phyloP scores from a whole-genome alignment of 92 coral and sea anemone species.

The Meandrina meandrites region DNA sequence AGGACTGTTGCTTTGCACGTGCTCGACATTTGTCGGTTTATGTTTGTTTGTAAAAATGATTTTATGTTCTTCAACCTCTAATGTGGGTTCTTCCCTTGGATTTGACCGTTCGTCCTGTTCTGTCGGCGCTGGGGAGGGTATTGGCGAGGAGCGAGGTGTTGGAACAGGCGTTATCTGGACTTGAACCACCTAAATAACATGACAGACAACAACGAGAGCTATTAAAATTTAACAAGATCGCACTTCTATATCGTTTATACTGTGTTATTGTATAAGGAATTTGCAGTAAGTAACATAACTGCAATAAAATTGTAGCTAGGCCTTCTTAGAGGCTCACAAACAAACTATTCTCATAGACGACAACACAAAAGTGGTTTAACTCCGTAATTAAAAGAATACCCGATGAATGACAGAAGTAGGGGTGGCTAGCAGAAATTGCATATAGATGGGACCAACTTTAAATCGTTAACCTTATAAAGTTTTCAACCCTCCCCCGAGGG shows the following conservation, averaged over 20 bases:
- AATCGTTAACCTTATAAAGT: too few relatives aligned
- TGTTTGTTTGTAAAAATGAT: not conserved
- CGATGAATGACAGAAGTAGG: too few relatives aligned
- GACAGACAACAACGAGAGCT: not conserved
- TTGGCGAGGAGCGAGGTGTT: constrained; percentile 70
- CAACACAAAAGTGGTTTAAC: too few relatives aligned
- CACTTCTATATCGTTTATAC: not conserved
- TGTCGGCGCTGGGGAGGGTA: constrained; percentile 36
- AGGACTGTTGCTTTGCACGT: not conserved
- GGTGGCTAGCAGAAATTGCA: too few relatives aligned
- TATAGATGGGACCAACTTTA: too few relatives aligned
- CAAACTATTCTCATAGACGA: too few relatives aligned
- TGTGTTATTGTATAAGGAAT: too few relatives aligned
- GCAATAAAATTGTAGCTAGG: too few relatives aligned
- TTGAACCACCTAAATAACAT: constrained; percentile 55
- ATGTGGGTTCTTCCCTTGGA: constrained; percentile 31
- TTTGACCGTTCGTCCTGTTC: constrained; percentile 32
- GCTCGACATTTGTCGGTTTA: not conserved
- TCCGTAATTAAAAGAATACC: too few relatives aligned
- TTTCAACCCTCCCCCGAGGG: too few relatives aligned
- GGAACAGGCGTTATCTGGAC: constrained; percentile 73
- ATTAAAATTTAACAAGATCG: not conserved
- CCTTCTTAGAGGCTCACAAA: too few relatives aligned
- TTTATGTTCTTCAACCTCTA: constrained; percentile 14
- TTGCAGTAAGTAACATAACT: too few relatives aligned